Base-by-base conservation (phyloP, 2,888 invertebrate species). In the Sylvicola cinctus region DNA sequence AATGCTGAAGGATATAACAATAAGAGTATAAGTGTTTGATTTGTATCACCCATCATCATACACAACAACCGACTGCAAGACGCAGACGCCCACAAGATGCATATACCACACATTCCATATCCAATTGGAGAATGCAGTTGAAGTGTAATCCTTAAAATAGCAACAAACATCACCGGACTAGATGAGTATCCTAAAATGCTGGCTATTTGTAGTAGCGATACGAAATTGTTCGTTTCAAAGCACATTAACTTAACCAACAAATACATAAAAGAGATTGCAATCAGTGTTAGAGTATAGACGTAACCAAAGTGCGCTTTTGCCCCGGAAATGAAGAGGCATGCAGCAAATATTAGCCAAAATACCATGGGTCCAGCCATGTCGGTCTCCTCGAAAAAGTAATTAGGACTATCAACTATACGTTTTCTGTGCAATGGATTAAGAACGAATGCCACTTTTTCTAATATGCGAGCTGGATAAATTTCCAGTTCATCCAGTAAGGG, bases 111-210 rank as follows among this genome's bases (percentile, higher is more conserved):
- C 26, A 80, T 47, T 35, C 66, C 54, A 33, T 76, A 64, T 3
- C 85, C 85, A 8, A 74, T 37, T 3, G 68, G 50, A 4, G 75
- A 78, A 56, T 76, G 73, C n/a, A 93, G 61, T 6, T 77, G 72
- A 20, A 81, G 55, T 45, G 90, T 70, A 41, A 85, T 66, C 29
- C 83, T 75, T 8, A 84, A 46, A 7, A 76, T 68, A 5, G 90
- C 83, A 23, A 95, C 63, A n/a, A 70, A 72, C 12, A 90, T 84
- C 63, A 93, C 83, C 1, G 93, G 93, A 39, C 93, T 63, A 46
- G 93, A 69, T 55, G 90, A 88, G 54, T 95, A 93, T 4, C 93
- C 93, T 38, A 95, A 62, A 31, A 91, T 79, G 47, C 83, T 83
- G 2, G 83, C 79, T 4, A 85, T 84, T 47, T 79, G 76, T 4